Base-by-base conservation (phyloP, 2,113 vertebrate species). In the Burhinus oedicnemus region DNA sequence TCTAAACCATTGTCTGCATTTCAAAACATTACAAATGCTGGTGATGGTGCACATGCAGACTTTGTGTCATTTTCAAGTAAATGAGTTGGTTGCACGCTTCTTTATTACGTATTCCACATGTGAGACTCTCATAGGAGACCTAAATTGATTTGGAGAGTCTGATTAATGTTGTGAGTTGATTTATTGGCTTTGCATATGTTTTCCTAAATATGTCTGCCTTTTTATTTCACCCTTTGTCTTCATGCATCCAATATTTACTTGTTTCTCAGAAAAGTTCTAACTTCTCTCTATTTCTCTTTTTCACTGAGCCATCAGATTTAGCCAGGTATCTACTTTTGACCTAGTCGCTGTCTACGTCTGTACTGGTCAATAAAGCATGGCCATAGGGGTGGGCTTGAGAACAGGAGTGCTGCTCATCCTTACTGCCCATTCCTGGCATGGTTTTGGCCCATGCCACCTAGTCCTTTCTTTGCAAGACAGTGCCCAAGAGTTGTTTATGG, bases 121-220 rank as follows among this genome's bases (percentile, higher is more conserved):
- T 66, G 42, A 91, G 47, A 52, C 49, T 57, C 45, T 69, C 21
- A 45, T 7, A 88, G 82, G 88, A 68, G 44, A 65, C 22, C 62
- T 6, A 85, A 91, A 90, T 85, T 88, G 62, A 90, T 96, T 78
- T 90, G 23, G 55, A 92, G 79, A 77, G 45, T 40, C 70, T 91
- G 82, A 88, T 93, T 88, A 83, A 90, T 92, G 51, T 45, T 90
- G 51, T 60, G 34, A 64, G 60, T 83, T 86, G 79, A 78, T 90
- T 87, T 90, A 77, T 93, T 92, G 12, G 47, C 45, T 92, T 93
- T 88, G 45, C 49, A 36, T 74, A 49, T 61, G 29, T 94, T 93
- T 81, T 87, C 51, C 83, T 83, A 83, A 91, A 22, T 49, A 54
- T 45, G 52, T 80, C 30, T 85, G 17, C 54, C 49, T 92, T 90